phyloP scores from a whole-genome alignment of 2,113 vertebrate genomes.

The Scytalopus superciliaris region DNA sequence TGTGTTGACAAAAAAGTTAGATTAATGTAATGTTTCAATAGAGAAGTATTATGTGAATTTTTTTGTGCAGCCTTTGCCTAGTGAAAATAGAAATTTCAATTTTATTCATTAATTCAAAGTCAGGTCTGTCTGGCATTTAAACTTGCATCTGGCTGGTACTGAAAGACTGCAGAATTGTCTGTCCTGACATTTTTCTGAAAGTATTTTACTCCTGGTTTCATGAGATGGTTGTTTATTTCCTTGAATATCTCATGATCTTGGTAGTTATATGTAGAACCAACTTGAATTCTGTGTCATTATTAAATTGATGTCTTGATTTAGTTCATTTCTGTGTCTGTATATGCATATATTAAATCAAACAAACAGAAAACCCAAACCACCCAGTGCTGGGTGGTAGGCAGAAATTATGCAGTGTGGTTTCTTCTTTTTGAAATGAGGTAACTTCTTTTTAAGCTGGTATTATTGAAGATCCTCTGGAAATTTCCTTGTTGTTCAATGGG shows the following conservation, averaged over 20 bases:
- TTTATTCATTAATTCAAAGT: background rate
- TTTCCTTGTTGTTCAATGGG: background rate
- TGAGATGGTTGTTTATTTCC: background rate
- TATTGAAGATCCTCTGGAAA: background rate
- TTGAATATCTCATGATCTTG: background rate
- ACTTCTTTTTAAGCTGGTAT: background rate
- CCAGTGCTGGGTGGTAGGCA: background rate
- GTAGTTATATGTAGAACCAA: background rate
- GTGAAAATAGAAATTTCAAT: background rate
- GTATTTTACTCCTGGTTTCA: background rate
- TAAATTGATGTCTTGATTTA: background rate
- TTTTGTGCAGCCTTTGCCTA: background rate
- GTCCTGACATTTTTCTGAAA: background rate
- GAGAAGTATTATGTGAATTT: background rate
- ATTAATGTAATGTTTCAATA: background rate
- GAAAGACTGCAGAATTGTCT: background rate
- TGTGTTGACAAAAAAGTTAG: background rate
- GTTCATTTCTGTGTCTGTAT: background rate
- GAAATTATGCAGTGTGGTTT: background rate
- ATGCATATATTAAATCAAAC: background rate
- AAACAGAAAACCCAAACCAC: background rate
- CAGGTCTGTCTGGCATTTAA: background rate
- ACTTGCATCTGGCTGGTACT: background rate
- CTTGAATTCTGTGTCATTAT: background rate
- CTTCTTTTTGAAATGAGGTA: background rate